Base-by-base conservation (phyloP, 2,888 invertebrate species). In the Acanthosoma haemorrhoidale region DNA sequence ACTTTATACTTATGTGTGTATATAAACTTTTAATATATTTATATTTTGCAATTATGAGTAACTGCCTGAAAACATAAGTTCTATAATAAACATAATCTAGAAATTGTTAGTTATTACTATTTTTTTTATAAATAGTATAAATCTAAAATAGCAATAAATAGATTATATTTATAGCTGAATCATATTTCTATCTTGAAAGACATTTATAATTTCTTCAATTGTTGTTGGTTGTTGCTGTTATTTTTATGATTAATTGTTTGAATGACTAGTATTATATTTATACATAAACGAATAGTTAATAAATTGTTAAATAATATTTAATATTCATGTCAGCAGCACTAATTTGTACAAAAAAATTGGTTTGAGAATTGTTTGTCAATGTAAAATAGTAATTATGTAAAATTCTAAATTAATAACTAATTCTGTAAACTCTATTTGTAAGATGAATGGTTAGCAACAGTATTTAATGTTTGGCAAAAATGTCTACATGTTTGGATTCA, bases 141-240 rank as follows among this genome's bases (percentile, higher is more conserved):
- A 67, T 29, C 51, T 57, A 41, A 34, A 43, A 67, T 51, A 67
- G 67, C 67, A 67, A 67, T 67, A 67, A 67, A 67, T 67, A 66
- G 66, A 32, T 2, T 66, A 57, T 67, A 57, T 51, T 67, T 67
- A 67, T 67, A 51, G 67, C 32, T 57, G 34, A 67, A 67, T 51
- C 16, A 67, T 43, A 67, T 51, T 32, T 51, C 34, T 39, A 51
- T 67, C 67, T 66, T 67, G 32, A 31, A 67, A 34, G 57, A 57
- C 67, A 67, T 67, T 63, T 67, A 67, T 67, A 18, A 67, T 67
- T 67, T 67, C 67, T 67, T 67, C 67, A 43, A 67, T 67, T 67
- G 36, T 57, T 67, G 51, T 67, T 67, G 57, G 39, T 67, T 29
- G 51, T 67, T 57, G 60, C 32, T 60, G 57, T 43, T 67, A 51